These are phyloP conservation scores for Prolemur simus DNA, from an alignment of 2,113 vertebrate genomes.

Conservation along the genomic window DNA sequence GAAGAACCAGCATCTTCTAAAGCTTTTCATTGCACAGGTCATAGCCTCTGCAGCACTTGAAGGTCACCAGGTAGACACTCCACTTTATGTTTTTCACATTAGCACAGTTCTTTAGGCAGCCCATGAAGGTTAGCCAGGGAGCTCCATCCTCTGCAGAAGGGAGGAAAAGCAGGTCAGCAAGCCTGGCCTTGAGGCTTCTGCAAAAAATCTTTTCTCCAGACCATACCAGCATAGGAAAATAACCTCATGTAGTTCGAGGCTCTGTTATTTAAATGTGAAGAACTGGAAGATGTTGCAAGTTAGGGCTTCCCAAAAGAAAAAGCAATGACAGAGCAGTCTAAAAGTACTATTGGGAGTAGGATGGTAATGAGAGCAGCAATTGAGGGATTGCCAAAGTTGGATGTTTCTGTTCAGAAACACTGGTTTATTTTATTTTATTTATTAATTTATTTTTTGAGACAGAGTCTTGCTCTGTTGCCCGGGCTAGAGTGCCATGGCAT, in stretches of 20 bases:
- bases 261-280: not conserved
- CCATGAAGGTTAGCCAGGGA: conserved; percentile 49
- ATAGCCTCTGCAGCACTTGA: conserved; percentile 50
- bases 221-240: not conserved
- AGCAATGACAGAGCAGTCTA: not conserved
- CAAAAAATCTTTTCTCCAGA: not conserved
- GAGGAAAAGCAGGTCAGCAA: not conserved
- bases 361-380: not conserved
- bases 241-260: not conserved
- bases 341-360: not conserved
- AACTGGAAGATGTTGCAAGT: not conserved
- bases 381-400: not conserved
- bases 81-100: conserved; percentile 46
- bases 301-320: not conserved
- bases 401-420: not conserved
- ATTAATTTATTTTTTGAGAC: no score
- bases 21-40: conserved; percentile 53
- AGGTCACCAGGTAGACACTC: conserved; percentile 29
- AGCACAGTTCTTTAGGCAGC: conserved; percentile 65
- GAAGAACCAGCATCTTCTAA: not conserved
- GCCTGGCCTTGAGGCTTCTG: not conserved
- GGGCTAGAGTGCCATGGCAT: no score
- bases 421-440: not conserved
- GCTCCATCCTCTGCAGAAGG: not conserved
- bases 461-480: no score